Evolutionary conservation across 1,140 invertebrate species (phyloP).

Genomic region (Hylaeus volcanicus): DNA sequence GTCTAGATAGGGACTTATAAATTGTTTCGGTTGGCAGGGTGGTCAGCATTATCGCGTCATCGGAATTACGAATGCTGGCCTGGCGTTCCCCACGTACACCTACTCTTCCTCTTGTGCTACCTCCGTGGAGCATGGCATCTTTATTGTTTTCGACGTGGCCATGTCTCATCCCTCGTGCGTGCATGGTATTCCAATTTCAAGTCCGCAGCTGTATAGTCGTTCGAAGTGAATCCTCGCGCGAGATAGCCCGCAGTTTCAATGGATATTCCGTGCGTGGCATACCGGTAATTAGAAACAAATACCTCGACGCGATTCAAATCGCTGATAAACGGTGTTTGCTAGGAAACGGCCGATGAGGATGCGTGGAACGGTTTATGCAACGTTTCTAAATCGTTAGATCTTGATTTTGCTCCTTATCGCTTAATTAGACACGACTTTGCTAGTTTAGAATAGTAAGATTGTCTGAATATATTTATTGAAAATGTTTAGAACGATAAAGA

Average conservation of each 20-base stretch:
- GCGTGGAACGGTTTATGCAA: not conserved
- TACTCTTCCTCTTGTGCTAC: slow-evolving; percentile 24
- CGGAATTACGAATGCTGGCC: slow-evolving; percentile 67
- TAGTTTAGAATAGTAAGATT: no score
- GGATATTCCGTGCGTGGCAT: not conserved
- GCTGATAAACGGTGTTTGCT: not conserved
- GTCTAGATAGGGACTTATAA: slow-evolving; percentile 74
- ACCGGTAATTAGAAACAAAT: slow-evolving; percentile 13
- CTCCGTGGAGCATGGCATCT: slow-evolving; percentile 47
- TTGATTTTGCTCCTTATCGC: no score
- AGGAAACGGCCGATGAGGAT: not conserved
- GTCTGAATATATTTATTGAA: no score
- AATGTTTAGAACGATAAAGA: no score
- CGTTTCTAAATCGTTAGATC: not conserved
- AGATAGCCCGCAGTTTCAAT: slow-evolving; percentile 24
- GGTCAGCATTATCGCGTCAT: slow-evolving; percentile 74
- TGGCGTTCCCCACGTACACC: slow-evolving; percentile 15
- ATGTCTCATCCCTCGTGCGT: slow-evolving; percentile 60
- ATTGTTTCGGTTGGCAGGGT: slow-evolving; percentile 69
- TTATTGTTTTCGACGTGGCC: slow-evolving; percentile 68
- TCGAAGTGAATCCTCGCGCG: slow-evolving; percentile 18
- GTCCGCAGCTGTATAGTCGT: not conserved
- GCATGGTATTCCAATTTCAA: slow-evolving; percentile 60
- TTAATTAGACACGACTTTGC: no score
- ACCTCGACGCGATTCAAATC: not conserved